Evolutionary conservation across 2,797 vertebrate species (phyloP), one percentile per base, ranked within the genome.

Genomic region (Lepus townsendii): DNA sequence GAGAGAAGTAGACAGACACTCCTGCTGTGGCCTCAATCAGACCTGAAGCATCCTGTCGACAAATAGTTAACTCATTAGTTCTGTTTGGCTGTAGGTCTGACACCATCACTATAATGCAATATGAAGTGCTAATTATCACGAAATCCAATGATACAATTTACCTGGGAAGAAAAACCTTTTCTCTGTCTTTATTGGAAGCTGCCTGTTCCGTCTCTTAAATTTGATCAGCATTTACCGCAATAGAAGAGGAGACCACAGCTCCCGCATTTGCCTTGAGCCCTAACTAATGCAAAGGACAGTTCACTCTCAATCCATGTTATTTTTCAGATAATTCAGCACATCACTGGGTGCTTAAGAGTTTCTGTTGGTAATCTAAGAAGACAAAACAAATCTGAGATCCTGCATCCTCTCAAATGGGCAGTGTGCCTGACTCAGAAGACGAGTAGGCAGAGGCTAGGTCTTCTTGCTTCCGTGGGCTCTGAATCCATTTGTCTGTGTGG

Each of bases 51-150:
- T 96, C 77, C 92, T n/a, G 52, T 96, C 92, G 94, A 97, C 92
- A 88, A 90, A 93, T 96, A 89, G 89, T 97, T 96, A 97, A 97
- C 88, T 97, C 96, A 97, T 97, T 97, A 96, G 90, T 91, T 77
- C 87, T 95, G 83, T 10, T 79, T 96, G 73, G 88, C 52, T 95
- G 78, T 95, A 95, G 72, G 87, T 89, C 83, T 79, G 14, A 24
- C 97, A 96, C 95, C 95, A 91, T 96, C 95, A 95, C 83, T 92
- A 42, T 94, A 60, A 95, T 95, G 88, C 79, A 95, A 96, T 95
- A 95, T 91, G 88, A 91, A 94, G 86, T 95, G 71, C 54, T 83
- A 66, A 69, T 57, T 91, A 91, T 77, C 93, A 91, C 65, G 66
- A 84, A 97, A 96, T 35, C 83, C 78, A 95, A 96, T 88, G 82